Evolutionary conservation across 2,888 invertebrate species (phyloP).

Genomic region (Plagodis dolabraria): DNA sequence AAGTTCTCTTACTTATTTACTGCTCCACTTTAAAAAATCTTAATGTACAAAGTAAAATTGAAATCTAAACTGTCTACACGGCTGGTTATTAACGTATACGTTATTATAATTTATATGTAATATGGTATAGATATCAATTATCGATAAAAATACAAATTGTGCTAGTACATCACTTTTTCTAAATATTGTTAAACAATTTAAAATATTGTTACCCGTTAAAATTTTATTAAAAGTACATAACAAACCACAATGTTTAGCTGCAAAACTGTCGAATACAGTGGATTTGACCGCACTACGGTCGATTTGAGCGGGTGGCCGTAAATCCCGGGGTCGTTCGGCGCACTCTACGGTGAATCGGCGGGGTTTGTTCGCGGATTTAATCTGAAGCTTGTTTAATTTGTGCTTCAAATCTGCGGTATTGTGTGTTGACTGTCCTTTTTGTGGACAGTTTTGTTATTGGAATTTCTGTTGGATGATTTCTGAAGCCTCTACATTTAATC

Average conservation of each 20-base stretch:
- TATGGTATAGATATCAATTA: too few relatives aligned
- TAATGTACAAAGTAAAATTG: too few relatives aligned
- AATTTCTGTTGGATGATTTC: too few relatives aligned
- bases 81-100: too few relatives aligned
- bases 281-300: constrained; percentile 2
- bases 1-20: too few relatives aligned
- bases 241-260: neutral
- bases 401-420: constrained; percentile 10
- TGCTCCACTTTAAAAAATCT: too few relatives aligned
- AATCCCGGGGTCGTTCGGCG: constrained; percentile 7
- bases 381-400: constrained; percentile 5
- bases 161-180: too few relatives aligned
- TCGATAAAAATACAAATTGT: too few relatives aligned
- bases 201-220: neutral
- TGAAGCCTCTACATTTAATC: too few relatives aligned
- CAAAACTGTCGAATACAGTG: neutral
- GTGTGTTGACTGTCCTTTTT: constrained; percentile 1
- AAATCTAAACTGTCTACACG: too few relatives aligned
- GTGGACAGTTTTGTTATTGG: neutral
- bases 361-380: constrained; percentile 9
- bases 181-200: too few relatives aligned
- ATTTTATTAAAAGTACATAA: neutral
- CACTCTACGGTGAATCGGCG: constrained; percentile 4
- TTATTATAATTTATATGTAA: too few relatives aligned
- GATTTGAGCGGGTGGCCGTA: neutral